Conservation (phyloP, 2,888 invertebrate species). For the Abscondita cerata region DNA sequence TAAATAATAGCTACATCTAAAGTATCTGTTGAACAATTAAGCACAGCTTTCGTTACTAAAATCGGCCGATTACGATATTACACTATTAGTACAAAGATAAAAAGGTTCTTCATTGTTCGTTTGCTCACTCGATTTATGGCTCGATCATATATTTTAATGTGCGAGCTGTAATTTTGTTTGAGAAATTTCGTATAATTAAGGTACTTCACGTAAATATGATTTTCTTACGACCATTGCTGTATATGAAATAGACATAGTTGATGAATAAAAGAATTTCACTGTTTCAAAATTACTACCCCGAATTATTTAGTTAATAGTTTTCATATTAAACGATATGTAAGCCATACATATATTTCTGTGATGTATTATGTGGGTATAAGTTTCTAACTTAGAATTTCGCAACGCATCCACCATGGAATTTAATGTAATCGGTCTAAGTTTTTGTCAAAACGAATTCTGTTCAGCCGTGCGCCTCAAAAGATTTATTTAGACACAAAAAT, state of each 20-base stretch:
- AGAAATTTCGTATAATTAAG: conserved; percentile 34
- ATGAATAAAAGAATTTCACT: conserved; percentile 14
- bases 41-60: conserved; percentile 16
- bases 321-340: conserved; percentile 13
- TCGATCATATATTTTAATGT: conserved; percentile 36
- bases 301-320: conserved; percentile 19
- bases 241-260: neutral
- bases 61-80: conserved; percentile 15
- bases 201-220: neutral
- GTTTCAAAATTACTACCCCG: conserved; percentile 8
- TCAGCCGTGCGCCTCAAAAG: no score
- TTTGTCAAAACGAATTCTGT: no score
- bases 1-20: conserved; percentile 20
- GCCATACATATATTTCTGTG: neutral
- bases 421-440: no score
- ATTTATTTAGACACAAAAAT: no score
- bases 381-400: no score
- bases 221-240: neutral
- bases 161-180: conserved; percentile 37
- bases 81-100: conserved; percentile 17
- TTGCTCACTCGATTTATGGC: conserved; percentile 29
- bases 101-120: conserved; percentile 21
- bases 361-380: neutral
- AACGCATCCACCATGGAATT: neutral
- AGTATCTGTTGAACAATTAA: conserved; percentile 17